These are phyloP conservation scores for Hepsetus odoe DNA, from an alignment of 2,113 vertebrate genomes.

Conservation along the genomic window DNA sequence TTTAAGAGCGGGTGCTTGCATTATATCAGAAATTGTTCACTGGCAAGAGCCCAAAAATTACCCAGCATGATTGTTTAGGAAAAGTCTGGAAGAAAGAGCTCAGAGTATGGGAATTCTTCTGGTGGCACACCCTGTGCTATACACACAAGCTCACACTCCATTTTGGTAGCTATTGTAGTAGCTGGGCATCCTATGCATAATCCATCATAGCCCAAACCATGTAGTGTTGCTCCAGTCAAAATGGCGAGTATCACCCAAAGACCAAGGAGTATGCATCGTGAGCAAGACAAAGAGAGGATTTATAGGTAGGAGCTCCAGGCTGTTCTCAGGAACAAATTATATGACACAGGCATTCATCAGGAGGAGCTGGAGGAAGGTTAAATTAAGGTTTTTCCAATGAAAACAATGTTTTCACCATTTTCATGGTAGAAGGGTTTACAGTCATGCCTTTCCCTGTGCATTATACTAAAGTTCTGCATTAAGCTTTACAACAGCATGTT, in stretches of 20 bases:
- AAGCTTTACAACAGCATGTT: not conserved
- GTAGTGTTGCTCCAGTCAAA: not conserved
- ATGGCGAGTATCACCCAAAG: no score
- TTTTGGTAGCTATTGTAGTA: not conserved
- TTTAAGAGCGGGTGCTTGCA: not conserved
- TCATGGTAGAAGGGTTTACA: not conserved
- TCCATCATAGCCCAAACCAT: not conserved
- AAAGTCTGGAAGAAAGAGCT: not conserved
- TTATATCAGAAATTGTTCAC: no score
- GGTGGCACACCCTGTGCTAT: not conserved
- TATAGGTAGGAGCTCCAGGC: not conserved
- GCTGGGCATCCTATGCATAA: not conserved
- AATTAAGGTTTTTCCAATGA: not conserved
- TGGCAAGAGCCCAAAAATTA: not conserved
- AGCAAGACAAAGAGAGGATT: not conserved
- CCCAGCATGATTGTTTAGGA: not conserved
- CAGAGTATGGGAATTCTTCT: not conserved
- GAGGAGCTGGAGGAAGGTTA: not conserved
- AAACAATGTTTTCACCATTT: not conserved
- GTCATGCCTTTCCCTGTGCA: not conserved
- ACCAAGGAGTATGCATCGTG: not conserved
- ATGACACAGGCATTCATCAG: conserved; percentile 1
- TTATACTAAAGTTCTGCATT: not conserved
- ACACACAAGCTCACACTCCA: not conserved
- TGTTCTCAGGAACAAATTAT: not conserved